Conservation (phyloP, 1,140 invertebrate species). For the Lordiphosa collinella region DNA sequence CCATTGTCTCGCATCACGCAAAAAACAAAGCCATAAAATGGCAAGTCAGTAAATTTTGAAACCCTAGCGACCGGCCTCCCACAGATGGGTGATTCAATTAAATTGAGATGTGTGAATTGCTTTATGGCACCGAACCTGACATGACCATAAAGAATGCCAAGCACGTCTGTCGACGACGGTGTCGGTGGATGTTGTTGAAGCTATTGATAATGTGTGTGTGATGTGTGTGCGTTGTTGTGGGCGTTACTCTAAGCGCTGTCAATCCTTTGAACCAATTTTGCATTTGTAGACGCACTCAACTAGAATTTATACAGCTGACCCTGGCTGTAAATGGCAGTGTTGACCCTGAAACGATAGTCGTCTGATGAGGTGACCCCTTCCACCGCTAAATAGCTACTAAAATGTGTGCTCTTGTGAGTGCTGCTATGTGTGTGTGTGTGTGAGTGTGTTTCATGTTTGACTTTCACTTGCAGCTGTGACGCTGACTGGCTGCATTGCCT, state of each 20-base stretch:
- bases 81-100: constrained; percentile 24
- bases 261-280: constrained; percentile 48
- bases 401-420: constrained; percentile 27
- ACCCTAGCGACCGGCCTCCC: constrained; percentile 18
- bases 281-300: constrained; percentile 10
- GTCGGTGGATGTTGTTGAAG: constrained; percentile 34
- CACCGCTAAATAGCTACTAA: constrained; percentile 44
- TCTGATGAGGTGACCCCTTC: constrained; percentile 15
- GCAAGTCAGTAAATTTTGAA: constrained; percentile 4
- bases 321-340: constrained; percentile 58
- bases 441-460: constrained; percentile 60
- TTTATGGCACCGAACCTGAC: constrained; percentile 39
- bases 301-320: constrained; percentile 12
- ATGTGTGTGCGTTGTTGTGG: constrained; percentile 7
- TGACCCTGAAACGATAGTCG: constrained; percentile 57
- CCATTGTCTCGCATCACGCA: constrained; percentile 17
- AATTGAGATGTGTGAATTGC: constrained; percentile 50
- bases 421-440: constrained; percentile 18
- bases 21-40: constrained; percentile 56
- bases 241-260: constrained; percentile 20
- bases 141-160: constrained; percentile 20
- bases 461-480: constrained; percentile 73
- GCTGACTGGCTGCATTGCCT: constrained; percentile 52
- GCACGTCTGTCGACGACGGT: constrained; percentile 21
- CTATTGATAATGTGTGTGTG: constrained; percentile 33